Evolutionary conservation across 2,797 vertebrate genomes (phyloP).

Genomic region (Melopsittacus undulatus): DNA sequence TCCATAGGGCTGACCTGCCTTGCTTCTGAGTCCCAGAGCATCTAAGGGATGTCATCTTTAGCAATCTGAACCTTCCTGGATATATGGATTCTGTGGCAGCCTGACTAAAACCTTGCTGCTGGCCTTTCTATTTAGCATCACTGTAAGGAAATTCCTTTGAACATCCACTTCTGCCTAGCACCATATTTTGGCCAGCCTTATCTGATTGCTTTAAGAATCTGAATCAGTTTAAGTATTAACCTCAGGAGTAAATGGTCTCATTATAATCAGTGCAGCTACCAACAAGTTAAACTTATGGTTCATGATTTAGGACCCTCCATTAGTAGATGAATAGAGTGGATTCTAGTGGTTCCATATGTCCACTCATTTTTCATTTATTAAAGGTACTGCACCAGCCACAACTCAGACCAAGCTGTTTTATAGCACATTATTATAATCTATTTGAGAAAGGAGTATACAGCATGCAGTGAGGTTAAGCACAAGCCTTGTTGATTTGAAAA

Average conservation of each 20-base stretch:
- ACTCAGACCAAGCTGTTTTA: conserved; percentile 8
- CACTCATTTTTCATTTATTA: conserved; percentile 41
- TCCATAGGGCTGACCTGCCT: background rate
- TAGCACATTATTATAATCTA: background rate
- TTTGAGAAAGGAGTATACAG: background rate
- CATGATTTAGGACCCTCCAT: conserved; percentile 27
- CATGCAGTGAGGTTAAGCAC: background rate
- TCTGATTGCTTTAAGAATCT: conserved; percentile 25
- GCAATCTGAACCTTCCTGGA: background rate
- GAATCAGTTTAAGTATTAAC: conserved; percentile 38
- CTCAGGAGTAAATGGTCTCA: conserved; percentile 50
- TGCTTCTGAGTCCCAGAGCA: background rate
- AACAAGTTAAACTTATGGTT: background rate
- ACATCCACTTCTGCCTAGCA: background rate
- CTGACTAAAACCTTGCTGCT: background rate
- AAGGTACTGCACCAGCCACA: background rate
- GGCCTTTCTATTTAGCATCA: background rate
- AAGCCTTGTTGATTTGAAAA: background rate
- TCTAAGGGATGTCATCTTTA: background rate
- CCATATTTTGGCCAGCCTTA: background rate
- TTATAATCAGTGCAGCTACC: conserved; percentile 52
- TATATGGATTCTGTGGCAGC: background rate
- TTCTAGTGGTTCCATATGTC: conserved; percentile 57
- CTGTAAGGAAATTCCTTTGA: conserved; percentile 2
- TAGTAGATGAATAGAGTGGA: conserved; percentile 8